Percentiles rank a stretch among this genome's conserved stretches.
These are phyloP conservation scores for Rhingia campestris DNA, from an alignment of 2,888 invertebrate genomes.

Conservation along the genomic window DNA sequence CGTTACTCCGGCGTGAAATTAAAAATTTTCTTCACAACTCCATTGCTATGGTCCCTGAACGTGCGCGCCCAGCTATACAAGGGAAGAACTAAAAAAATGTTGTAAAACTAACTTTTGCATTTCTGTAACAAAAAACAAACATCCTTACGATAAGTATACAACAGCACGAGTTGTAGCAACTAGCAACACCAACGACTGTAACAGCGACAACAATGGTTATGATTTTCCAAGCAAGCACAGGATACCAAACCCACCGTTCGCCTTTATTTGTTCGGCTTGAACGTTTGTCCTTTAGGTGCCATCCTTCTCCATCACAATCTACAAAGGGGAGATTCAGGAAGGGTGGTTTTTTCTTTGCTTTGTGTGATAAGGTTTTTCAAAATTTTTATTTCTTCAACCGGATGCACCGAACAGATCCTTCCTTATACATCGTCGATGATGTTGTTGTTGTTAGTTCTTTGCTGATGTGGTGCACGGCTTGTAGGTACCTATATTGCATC, in stretches of 20 bases:
- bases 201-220: constrained; percentile 55
- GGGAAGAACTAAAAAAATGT: constrained; percentile 1
- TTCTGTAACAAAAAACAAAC: constrained; percentile 51
- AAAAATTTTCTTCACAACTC: constrained; percentile 10
- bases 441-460: constrained; percentile 5
- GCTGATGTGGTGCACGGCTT: constrained; percentile 37
- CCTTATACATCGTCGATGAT: constrained; percentile 25
- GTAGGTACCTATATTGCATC: constrained; percentile 52
- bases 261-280: constrained; percentile 38
- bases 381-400: constrained; percentile 69
- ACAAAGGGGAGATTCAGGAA: constrained; percentile 34
- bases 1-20: neutral
- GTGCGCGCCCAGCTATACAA: neutral
- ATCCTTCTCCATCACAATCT: constrained; percentile 25
- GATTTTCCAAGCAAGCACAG: constrained; percentile 33
- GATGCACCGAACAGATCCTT: constrained; percentile 64
- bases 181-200: constrained; percentile 6
- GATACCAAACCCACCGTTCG: neutral
- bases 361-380: constrained; percentile 55
- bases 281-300: constrained; percentile 45
- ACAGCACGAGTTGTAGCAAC: constrained; percentile 15
- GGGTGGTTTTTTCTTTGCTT: constrained; percentile 27
- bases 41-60: neutral
- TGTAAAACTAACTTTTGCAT: constrained; percentile 43
- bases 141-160: constrained; percentile 33